These are phyloP conservation scores for Andricus grossulariae DNA, from an alignment of 1,140 invertebrate species.

Conservation along the genomic window DNA sequence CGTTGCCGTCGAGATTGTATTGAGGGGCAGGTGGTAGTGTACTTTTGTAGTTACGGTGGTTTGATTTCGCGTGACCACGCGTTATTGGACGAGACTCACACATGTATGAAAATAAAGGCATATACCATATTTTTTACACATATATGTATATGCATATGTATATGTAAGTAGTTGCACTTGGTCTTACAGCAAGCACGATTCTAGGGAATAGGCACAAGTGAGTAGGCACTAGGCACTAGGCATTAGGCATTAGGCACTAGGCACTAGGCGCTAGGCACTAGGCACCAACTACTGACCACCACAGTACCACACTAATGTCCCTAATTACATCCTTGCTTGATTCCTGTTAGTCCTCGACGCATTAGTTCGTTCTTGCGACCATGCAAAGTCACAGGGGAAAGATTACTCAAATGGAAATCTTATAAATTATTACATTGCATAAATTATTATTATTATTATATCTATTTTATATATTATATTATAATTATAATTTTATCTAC, in stretches of 20 bases:
- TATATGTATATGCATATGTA: slow-evolving; percentile 5
- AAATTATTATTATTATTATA: no score
- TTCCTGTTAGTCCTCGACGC: slow-evolving; percentile 46
- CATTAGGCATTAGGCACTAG: no score
- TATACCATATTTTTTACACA: not conserved
- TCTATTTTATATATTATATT: no score
- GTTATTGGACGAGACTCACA: slow-evolving; percentile 58
- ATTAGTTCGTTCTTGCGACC: slow-evolving; percentile 26
- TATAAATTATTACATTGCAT: not conserved
- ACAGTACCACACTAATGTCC: slow-evolving; percentile 48
- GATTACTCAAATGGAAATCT: not conserved
- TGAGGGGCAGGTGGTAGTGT: slow-evolving; percentile 61
- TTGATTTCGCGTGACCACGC: slow-evolving; percentile 68
- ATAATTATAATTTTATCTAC: no score
- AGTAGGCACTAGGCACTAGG: no score
- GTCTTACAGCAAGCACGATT: no score
- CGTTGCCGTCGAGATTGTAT: slow-evolving; percentile 56
- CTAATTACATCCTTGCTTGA: slow-evolving; percentile 60
- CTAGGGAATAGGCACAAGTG: no score
- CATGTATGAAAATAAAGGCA: slow-evolving; percentile 39
- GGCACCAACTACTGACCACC: slow-evolving; percentile 46
- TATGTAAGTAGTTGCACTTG: slow-evolving; percentile 21
- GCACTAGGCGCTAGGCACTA: not conserved
- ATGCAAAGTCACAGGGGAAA: slow-evolving; percentile 21
- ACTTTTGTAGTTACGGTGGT: slow-evolving; percentile 65